phyloP scores from a whole-genome alignment of 2,113 vertebrate genomes.

The Sarotherodon lohbergeri region DNA sequence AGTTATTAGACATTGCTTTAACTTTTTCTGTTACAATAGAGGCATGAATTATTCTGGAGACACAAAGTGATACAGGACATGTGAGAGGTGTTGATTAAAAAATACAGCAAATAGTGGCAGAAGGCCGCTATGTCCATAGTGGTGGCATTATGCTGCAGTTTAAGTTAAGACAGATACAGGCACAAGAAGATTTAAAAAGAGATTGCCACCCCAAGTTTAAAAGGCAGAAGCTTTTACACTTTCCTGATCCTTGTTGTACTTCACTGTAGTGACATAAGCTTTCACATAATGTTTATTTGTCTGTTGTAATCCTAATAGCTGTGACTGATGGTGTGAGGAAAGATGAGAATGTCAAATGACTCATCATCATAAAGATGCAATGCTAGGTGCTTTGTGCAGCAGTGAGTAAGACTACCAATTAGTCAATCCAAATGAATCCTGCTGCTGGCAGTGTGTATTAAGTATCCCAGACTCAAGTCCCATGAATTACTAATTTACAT shows the following conservation, averaged over 20 bases:
- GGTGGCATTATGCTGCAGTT: background rate
- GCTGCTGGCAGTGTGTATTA: constrained; percentile 13
- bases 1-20: background rate
- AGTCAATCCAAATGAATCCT: constrained; percentile 39
- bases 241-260: background rate
- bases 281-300: constrained; percentile 1
- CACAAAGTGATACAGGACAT: background rate
- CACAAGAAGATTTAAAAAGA: background rate
- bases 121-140: background rate
- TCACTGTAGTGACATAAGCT: background rate
- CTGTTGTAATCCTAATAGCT: constrained; percentile 4
- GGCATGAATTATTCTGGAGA: background rate
- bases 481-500: constrained; percentile 29
- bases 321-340: constrained; percentile 32
- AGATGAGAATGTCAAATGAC: constrained; percentile 51
- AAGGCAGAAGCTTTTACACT: background rate
- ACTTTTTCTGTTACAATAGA: background rate
- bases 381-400: constrained; percentile 28
- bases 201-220: background rate
- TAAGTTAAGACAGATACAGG: background rate
- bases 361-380: constrained; percentile 33
- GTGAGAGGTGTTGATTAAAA: background rate
- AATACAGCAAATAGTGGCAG: background rate
- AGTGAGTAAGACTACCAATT: constrained; percentile 48
- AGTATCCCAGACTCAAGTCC: constrained; percentile 4